A percentile compares a stretch with the other conserved stretches of the same genome.
Evolutionary conservation across 2,888 invertebrate genomes (phyloP).

Genomic region (Xestia ashworthii): DNA sequence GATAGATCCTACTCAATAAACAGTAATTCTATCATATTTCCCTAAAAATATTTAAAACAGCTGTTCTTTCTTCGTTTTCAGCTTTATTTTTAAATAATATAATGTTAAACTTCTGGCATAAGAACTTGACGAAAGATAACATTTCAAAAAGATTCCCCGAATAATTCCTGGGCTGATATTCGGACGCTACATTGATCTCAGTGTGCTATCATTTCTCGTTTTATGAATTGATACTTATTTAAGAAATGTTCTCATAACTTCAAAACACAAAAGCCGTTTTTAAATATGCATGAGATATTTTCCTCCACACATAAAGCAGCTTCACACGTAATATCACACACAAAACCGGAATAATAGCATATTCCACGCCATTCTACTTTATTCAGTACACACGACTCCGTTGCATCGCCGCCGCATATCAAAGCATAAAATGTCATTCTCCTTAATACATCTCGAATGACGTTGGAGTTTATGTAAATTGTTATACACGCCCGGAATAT

Average conservation of each 20-base stretch:
- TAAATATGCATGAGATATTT: slow-evolving; percentile 2
- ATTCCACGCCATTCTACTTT: slow-evolving; percentile 65
- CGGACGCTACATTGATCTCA: slow-evolving; percentile 45
- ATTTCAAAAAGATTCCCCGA: slow-evolving; percentile 48
- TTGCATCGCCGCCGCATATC: slow-evolving; percentile 80
- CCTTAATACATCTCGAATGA: slow-evolving; percentile 87
- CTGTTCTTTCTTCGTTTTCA: slow-evolving; percentile 8
- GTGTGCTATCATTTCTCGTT: slow-evolving; percentile 44
- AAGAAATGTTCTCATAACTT: slow-evolving; percentile 29
- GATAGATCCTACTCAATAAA: slow-evolving; percentile 75
- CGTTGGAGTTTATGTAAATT: slow-evolving; percentile 87
- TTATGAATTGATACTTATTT: slow-evolving; percentile 41
- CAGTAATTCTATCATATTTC: slow-evolving; percentile 69
- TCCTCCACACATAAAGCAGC: slow-evolving; percentile 7
- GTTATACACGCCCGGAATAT: slow-evolving; percentile 85
- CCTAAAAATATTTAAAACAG: slow-evolving; percentile 24
- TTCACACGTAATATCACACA: slow-evolving; percentile 35
- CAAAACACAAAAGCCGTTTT: slow-evolving; percentile 11
- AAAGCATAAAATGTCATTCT: slow-evolving; percentile 84
- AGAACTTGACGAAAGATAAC: slow-evolving; percentile 51
- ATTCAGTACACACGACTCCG: slow-evolving; percentile 70
- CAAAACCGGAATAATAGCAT: slow-evolving; percentile 61
- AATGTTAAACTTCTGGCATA: slow-evolving; percentile 44
- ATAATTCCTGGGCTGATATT: slow-evolving; percentile 46
- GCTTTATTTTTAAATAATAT: slow-evolving; percentile 45